Conservation (phyloP, 2,113 vertebrate genomes). For the Pituophis catenifer region DNA sequence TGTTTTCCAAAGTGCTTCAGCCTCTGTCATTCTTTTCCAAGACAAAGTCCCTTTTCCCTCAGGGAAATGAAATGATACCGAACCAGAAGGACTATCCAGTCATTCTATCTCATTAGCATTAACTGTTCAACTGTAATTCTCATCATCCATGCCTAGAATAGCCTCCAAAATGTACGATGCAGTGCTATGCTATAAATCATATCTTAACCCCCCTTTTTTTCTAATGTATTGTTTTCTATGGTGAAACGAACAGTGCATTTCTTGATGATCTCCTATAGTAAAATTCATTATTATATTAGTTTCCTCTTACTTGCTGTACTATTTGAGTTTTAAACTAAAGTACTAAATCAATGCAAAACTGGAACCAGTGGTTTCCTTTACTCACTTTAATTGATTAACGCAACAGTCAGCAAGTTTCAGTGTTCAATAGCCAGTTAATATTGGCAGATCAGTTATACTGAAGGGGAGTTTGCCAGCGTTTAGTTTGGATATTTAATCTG, state of each 20-base stretch:
- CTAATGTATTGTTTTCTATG: background rate
- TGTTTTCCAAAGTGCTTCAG: background rate
- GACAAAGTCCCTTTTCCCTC: background rate
- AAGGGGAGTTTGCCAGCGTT: slow-evolving; percentile 1
- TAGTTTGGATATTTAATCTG: background rate
- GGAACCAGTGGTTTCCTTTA: slow-evolving; percentile 5
- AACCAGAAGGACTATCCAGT: background rate
- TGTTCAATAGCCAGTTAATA: slow-evolving; percentile 13
- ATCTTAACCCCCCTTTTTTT: background rate
- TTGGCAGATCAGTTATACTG: slow-evolving; percentile 13
- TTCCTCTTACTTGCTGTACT: background rate
- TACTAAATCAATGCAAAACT: slow-evolving; percentile 30
- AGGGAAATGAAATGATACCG: background rate
- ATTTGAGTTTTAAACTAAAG: slow-evolving; percentile 14
- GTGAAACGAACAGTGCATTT: background rate
- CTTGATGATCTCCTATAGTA: background rate
- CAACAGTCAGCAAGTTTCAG: background rate
- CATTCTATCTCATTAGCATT: background rate
- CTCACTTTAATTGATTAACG: slow-evolving; percentile 20
- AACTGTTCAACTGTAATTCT: background rate
- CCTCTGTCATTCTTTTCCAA: background rate
- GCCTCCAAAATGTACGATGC: background rate
- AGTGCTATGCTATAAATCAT: background rate
- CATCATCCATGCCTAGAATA: background rate
- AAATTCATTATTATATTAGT: background rate